Percentiles rank a stretch among this genome's conserved stretches.
Conservation (phyloP, 1,140 invertebrate genomes). For the Drosophila punjabiensis region DNA sequence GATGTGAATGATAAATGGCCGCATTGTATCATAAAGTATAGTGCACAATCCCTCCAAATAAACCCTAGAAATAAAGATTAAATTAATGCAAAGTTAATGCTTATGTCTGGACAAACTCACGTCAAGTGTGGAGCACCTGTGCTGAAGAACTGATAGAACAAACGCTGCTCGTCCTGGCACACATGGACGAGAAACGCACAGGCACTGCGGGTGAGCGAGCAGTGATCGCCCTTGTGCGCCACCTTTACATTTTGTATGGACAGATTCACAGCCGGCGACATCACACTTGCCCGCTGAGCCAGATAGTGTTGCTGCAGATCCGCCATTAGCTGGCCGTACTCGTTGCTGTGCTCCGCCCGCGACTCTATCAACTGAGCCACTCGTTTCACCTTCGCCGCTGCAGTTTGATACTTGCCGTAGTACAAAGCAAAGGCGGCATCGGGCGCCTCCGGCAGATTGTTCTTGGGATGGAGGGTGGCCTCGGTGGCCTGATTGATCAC, state of each 20-base stretch:
- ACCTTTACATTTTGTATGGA: slow-evolving; percentile 90
- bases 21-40: slow-evolving; percentile 95
- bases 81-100: neutral
- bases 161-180: slow-evolving; percentile 95
- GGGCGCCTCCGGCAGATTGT: slow-evolving; percentile 75
- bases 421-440: slow-evolving; percentile 95
- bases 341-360: slow-evolving; percentile 87
- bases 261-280: slow-evolving; percentile 89
- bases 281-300: slow-evolving; percentile 88
- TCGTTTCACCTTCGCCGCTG: slow-evolving; percentile 92
- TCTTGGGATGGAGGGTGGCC: slow-evolving; percentile 87
- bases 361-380: slow-evolving; percentile 94
- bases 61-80: slow-evolving; percentile 85
- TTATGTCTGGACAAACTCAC: slow-evolving; percentile 85
- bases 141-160: slow-evolving; percentile 96
- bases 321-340: slow-evolving; percentile 91
- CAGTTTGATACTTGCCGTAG: slow-evolving; percentile 97
- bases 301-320: slow-evolving; percentile 96
- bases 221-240: slow-evolving; percentile 93
- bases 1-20: slow-evolving; percentile 98
- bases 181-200: slow-evolving; percentile 96
- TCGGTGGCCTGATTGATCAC: slow-evolving; percentile 92
- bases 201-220: slow-evolving; percentile 93
- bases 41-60: slow-evolving; percentile 95
- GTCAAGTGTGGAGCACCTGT: slow-evolving; percentile 88